Base-by-base conservation (phyloP, 2,797 vertebrate species). In the Megaceryle alcyon region DNA sequence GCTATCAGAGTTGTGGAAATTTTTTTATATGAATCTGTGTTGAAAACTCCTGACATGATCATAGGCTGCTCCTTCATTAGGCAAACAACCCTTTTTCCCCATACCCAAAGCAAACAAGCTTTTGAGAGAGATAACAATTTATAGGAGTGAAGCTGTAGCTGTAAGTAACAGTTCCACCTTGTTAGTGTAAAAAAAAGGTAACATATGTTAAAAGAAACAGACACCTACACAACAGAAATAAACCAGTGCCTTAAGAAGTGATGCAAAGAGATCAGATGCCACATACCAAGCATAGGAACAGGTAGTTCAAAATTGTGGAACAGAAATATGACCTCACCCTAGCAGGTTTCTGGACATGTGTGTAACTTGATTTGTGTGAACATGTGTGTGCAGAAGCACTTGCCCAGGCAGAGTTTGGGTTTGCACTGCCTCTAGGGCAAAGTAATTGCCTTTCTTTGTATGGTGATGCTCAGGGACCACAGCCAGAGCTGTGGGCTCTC, bases 261-360 rank as follows among this genome's bases (percentile, higher is more conserved):
- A 43, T 73, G 79, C 20, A 86, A 39, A 66, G 14, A 70, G 20
- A 69, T 15, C 19, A 11, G 31, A 11, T 51, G 48, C 20, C 19
- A 64, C 9, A 12, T 41, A 21, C 19, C 1, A 9, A 75, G n/a
- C 21, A 10, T 9, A 65, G 56, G 54, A 96, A 57, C 3, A 57
- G 61, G 35, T 68, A 68, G 33, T 61, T 90, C 66, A 57, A 66
- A 94, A 51, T 8, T 41, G 19, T 91, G 93, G 81, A 87, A 87
- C 64, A 75, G 43, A 66, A 86, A 43, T 25, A 64, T 16, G 35
- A 75, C 28, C 8, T 86, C 37, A 53, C 13, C 43, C 25, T 48
- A 39, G 23, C 33, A 63, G 56, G n/a, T 33, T 59, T 57, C 69
- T 59, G 53, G 54, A 56, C 29, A 29, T 13, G 41, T 4, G 13